A percentile compares a stretch with the other conserved stretches of the same genome.
Conservation (phyloP, 2,113 vertebrate genomes). For the Scopus umbretta region DNA sequence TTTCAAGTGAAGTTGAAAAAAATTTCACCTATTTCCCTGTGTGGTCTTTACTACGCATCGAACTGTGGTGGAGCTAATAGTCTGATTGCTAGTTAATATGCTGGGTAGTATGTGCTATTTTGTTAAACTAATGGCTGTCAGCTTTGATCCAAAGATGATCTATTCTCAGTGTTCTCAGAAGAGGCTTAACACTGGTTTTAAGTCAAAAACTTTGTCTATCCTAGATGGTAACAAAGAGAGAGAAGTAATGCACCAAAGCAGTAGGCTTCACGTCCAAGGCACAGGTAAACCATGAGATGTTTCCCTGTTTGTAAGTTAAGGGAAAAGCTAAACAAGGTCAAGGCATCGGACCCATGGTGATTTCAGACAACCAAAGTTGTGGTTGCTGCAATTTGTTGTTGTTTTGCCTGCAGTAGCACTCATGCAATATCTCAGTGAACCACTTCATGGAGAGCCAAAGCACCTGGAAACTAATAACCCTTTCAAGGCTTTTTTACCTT, state of each 20-base stretch:
- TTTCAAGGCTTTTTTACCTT: neutral
- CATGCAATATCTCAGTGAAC: neutral
- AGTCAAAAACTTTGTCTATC: neutral
- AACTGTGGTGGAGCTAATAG: neutral
- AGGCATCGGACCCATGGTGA: neutral
- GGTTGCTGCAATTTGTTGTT: neutral
- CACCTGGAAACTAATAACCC: neutral
- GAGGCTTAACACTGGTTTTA: neutral
- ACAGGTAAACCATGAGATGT: neutral
- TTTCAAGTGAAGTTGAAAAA: neutral
- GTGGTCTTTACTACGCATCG: neutral
- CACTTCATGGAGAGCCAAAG: neutral
- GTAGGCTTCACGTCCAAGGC: neutral
- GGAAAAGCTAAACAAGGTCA: neutral
- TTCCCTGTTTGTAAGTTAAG: neutral
- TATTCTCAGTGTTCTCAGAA: neutral
- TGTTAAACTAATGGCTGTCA: neutral
- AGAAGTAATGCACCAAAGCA: neutral
- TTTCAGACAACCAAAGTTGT: neutral
- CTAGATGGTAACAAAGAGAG: neutral
- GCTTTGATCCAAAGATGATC: neutral
- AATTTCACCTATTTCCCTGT: neutral
- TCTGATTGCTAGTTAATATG: neutral
- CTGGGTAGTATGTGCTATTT: neutral
- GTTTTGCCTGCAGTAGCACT: neutral